These are phyloP conservation scores for Xerus rutilus DNA, from an alignment of 2,797 vertebrate genomes.

Conservation along the genomic window DNA sequence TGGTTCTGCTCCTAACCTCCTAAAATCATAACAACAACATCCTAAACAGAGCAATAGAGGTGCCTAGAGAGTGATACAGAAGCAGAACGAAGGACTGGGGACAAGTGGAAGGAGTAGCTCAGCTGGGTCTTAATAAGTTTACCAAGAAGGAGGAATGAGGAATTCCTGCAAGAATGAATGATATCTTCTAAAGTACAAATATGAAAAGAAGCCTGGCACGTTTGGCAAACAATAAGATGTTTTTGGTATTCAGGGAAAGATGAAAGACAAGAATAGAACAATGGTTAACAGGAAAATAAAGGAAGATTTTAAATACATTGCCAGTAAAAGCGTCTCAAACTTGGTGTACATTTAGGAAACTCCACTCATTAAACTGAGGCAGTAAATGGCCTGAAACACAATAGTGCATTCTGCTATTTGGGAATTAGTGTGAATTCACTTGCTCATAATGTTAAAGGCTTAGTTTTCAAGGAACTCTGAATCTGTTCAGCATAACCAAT, in stretches of 20 bases:
- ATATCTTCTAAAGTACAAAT: constrained; percentile 10
- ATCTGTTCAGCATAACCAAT: not conserved
- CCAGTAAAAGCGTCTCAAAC: constrained; percentile 42
- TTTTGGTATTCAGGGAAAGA: not conserved
- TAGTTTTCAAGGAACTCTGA: constrained; percentile 13
- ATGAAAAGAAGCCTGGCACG: not conserved
- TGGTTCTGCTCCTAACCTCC: not conserved
- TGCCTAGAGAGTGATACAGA: not conserved
- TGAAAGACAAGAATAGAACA: not conserved
- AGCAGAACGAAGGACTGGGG: not conserved
- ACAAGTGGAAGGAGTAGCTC: not conserved
- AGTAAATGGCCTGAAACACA: constrained; percentile 40
- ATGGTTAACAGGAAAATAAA: constrained; percentile 40
- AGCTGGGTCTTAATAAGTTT: not conserved
- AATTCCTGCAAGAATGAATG: not conserved
- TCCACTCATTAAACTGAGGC: constrained; percentile 45
- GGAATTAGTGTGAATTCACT: constrained; percentile 4
- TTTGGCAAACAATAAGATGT: constrained; percentile 4
- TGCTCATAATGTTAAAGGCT: not conserved
- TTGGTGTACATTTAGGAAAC: not conserved
- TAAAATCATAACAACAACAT: not conserved
- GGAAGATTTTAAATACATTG: not conserved
- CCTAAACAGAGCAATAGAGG: not conserved
- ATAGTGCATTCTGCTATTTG: not conserved
- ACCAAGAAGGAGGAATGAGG: not conserved